Percentiles rank a stretch among this genome's conserved stretches.
Conservation (phyloP, 2,888 invertebrate genomes). For the Chrysomela aeneicollis region DNA sequence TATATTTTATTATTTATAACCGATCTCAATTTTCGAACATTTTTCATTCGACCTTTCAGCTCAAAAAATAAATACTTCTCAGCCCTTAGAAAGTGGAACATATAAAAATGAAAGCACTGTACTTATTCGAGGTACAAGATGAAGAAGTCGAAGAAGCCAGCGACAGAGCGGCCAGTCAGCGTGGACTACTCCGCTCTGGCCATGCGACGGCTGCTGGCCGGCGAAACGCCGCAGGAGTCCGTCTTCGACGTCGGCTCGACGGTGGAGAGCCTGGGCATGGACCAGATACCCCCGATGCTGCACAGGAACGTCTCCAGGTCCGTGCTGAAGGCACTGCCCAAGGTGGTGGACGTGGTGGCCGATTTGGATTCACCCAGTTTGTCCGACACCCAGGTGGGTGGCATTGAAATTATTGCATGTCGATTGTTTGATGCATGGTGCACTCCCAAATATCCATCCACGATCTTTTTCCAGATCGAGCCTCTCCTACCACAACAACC, state of each 20-base stretch:
- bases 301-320: slow-evolving; percentile 45
- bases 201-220: slow-evolving; percentile 50
- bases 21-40: no score
- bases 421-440: no score
- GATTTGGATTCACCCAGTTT: slow-evolving; percentile 69
- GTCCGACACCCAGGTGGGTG: slow-evolving; percentile 68
- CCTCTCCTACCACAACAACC: slow-evolving; percentile 62
- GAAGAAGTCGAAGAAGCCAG: slow-evolving; percentile 53
- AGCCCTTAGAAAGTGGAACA: no score
- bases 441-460: no score
- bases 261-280: slow-evolving; percentile 53
- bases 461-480: slow-evolving; percentile 44
- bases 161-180: slow-evolving; percentile 54
- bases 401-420: no score
- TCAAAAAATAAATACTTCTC: no score
- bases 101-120: no score
- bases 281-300: slow-evolving; percentile 50
- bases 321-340: slow-evolving; percentile 40
- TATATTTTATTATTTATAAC: no score
- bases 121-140: slow-evolving; percentile 52
- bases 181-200: slow-evolving; percentile 50
- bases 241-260: slow-evolving; percentile 55
- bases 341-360: slow-evolving; percentile 47
- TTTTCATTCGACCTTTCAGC: no score
- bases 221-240: slow-evolving; percentile 49